These are phyloP conservation scores for Squalus acanthias DNA, from an alignment of 2,797 vertebrate genomes.

Conservation along the genomic window DNA sequence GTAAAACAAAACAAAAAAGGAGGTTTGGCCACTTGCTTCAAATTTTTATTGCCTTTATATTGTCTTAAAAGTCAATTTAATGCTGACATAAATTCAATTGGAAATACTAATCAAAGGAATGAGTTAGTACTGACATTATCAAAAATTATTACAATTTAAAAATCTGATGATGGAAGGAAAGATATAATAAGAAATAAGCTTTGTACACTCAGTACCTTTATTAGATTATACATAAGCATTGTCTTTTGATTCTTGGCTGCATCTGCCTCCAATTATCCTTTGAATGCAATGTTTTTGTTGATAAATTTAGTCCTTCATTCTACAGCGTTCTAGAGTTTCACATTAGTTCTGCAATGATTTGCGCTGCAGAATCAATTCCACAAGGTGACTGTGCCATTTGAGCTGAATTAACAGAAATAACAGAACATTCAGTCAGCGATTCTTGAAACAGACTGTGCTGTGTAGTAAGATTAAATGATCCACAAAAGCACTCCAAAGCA, in stretches of 20 bases:
- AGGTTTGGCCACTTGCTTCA: not conserved
- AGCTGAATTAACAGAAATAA: conserved; percentile 18
- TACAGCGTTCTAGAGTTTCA: conserved; percentile 31
- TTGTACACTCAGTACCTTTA: not conserved
- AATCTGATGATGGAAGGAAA: not conserved
- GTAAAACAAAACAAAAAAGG: not conserved
- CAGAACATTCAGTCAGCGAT: conserved; percentile 27
- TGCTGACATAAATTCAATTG: not conserved
- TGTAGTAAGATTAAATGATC: not conserved
- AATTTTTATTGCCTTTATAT: not conserved
- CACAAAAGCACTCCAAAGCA: not conserved
- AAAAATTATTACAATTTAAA: not conserved
- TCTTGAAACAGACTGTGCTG: not conserved
- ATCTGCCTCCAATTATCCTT: conserved; percentile 28
- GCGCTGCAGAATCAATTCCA: conserved; percentile 36
- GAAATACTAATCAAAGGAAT: not conserved
- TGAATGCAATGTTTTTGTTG: not conserved
- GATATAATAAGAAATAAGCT: not conserved
- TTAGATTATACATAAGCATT: not conserved
- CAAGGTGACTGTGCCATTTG: conserved; percentile 37
- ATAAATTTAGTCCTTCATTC: conserved; percentile 35
- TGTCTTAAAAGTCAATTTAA: not conserved
- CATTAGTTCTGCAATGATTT: not conserved
- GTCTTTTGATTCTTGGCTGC: not conserved
- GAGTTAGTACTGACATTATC: not conserved